Evolutionary conservation across 2,797 vertebrate species (phyloP).

Genomic region (Galagoides demidoff): DNA sequence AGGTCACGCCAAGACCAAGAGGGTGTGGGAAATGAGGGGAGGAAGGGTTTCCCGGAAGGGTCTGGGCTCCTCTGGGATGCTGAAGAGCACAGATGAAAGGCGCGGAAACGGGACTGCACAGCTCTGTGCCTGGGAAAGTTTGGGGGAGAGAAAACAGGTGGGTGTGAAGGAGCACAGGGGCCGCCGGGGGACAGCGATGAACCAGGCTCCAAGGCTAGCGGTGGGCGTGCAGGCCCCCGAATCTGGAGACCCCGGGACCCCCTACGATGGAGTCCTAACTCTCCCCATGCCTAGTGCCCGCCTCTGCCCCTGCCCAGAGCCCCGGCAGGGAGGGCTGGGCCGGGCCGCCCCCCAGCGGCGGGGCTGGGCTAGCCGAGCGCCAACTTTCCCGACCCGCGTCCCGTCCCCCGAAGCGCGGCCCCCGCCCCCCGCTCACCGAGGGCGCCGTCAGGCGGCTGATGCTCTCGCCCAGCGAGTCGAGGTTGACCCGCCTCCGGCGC

Average conservation of each 20-base stretch:
- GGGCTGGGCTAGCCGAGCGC: not conserved
- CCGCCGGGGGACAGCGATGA: not conserved
- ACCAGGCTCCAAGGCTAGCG: not conserved
- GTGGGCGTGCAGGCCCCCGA: not conserved
- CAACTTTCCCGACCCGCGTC: constrained; percentile 47
- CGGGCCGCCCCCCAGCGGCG: constrained; percentile 67
- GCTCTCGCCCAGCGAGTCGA: constrained; percentile 97
- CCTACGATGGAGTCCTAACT: accelerated
- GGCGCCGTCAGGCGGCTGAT: constrained; percentile 95
- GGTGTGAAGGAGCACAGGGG: not conserved
- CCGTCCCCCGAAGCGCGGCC: not conserved
- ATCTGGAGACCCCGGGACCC: not conserved
- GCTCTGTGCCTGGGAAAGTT: constrained; percentile 63
- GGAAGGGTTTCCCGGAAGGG: constrained; percentile 46
- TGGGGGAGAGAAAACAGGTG: constrained; percentile 60
- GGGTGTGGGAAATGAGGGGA: not conserved
- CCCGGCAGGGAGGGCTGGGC: not conserved
- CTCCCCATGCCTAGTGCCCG: not conserved
- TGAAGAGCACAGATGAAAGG: not conserved
- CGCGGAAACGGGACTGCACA: not conserved
- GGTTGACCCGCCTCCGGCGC: constrained; percentile 94
- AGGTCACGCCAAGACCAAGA: constrained; percentile 53
- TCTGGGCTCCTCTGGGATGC: not conserved
- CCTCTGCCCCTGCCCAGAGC: not conserved
- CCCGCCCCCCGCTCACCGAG: constrained; percentile 89